Evolutionary conservation across 2,797 vertebrate genomes (phyloP).

Genomic region (Sciurus carolinensis): DNA sequence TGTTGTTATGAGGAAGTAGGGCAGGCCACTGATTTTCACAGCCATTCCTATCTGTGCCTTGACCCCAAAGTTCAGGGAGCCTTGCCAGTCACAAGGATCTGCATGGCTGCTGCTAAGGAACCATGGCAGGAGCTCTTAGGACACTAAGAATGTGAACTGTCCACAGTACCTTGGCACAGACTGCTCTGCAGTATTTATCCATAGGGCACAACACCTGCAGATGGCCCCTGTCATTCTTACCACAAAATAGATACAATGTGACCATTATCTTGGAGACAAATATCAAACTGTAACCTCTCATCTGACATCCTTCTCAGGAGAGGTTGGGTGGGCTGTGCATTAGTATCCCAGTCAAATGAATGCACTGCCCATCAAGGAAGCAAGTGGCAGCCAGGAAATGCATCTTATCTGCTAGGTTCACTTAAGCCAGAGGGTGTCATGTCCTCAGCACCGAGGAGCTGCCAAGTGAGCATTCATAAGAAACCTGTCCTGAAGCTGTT

Average conservation of each 20-base stretch:
- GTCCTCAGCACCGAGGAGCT: neutral
- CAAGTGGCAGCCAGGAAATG: neutral
- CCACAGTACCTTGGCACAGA: neutral
- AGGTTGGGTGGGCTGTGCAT: neutral
- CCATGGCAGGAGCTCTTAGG: neutral
- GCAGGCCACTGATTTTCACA: neutral
- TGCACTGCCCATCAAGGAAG: neutral
- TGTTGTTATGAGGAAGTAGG: neutral
- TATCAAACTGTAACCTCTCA: neutral
- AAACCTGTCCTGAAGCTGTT: neutral
- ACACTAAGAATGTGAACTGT: neutral
- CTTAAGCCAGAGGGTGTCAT: neutral
- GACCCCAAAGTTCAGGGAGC: neutral
- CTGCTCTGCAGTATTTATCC: neutral
- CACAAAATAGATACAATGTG: accelerated
- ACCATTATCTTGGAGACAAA: neutral
- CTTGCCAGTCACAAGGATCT: neutral
- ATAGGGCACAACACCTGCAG: accelerated
- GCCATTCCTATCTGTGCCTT: neutral
- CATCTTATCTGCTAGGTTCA: neutral
- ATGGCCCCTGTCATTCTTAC: neutral
- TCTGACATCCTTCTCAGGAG: neutral
- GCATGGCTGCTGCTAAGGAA: neutral
- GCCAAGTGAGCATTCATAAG: neutral
- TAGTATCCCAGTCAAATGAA: neutral